These are phyloP conservation scores for Scopus umbretta DNA, from an alignment of 2,113 vertebrate genomes.

Conservation along the genomic window DNA sequence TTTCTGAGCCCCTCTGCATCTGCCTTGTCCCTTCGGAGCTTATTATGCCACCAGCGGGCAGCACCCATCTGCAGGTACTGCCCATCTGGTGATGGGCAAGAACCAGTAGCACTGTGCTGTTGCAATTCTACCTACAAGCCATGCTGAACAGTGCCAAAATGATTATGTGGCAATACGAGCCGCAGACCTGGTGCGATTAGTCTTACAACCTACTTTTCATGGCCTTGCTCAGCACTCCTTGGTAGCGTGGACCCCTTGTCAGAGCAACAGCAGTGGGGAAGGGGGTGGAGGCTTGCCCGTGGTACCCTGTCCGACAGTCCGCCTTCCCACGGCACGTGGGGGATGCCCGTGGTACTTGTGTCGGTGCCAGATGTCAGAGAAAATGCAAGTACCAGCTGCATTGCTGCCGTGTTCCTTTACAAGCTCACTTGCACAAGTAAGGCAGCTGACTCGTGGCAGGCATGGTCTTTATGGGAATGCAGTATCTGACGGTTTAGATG, in stretches of 20 bases:
- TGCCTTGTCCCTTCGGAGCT: neutral
- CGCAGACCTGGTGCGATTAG: neutral
- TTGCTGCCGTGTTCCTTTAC: neutral
- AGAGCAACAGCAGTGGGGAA: neutral
- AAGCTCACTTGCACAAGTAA: neutral
- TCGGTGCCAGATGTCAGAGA: neutral
- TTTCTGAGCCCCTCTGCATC: neutral
- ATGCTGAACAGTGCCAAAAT: neutral
- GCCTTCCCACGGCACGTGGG: fast-evolving
- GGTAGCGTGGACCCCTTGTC: neutral
- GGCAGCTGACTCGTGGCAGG: neutral
- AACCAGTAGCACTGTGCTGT: neutral
- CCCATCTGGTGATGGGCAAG: neutral
- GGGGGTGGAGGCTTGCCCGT: neutral
- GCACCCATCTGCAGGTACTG: neutral
- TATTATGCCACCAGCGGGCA: neutral
- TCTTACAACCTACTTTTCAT: neutral
- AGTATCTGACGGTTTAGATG: neutral
- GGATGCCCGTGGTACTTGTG: too few species aligned
- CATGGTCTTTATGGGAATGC: neutral
- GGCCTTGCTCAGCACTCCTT: neutral
- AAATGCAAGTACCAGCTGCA: neutral
- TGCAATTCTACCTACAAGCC: neutral
- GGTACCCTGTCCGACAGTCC: too few species aligned
- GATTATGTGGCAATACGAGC: neutral